phyloP scores from a whole-genome alignment of 2,113 vertebrate genomes.

The Orcinus orca region DNA sequence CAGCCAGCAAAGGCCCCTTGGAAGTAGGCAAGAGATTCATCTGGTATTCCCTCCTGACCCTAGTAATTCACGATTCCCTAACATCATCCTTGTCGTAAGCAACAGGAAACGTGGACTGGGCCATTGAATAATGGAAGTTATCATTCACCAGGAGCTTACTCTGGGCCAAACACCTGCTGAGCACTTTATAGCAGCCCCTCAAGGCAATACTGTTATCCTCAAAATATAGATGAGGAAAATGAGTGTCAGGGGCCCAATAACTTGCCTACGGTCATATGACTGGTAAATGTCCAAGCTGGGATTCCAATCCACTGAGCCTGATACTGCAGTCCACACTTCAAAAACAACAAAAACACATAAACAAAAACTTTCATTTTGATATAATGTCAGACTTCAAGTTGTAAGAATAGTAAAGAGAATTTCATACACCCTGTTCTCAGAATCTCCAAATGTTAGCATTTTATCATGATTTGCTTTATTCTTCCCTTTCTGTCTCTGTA shows the following conservation, averaged over 20 bases:
- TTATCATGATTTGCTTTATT: neutral
- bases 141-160: neutral
- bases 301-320: neutral
- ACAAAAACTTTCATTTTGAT: neutral
- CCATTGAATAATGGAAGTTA: neutral
- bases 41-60: neutral
- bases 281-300: neutral
- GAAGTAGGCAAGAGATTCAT: neutral
- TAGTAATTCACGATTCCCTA: neutral
- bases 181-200: neutral
- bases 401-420: slow-evolving; percentile 32
- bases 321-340: neutral
- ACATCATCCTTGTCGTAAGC: neutral
- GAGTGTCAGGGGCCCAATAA: neutral
- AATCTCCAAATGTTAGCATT: neutral
- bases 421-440: neutral
- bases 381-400: slow-evolving; percentile 8
- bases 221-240: neutral
- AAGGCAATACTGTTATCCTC: neutral
- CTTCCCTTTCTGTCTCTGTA: neutral
- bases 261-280: neutral
- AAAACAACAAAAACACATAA: neutral
- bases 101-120: neutral
- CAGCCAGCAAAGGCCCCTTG: neutral
- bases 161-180: neutral